phyloP scores from a whole-genome alignment of 1,140 invertebrate genomes.

The Thrips palmi region DNA sequence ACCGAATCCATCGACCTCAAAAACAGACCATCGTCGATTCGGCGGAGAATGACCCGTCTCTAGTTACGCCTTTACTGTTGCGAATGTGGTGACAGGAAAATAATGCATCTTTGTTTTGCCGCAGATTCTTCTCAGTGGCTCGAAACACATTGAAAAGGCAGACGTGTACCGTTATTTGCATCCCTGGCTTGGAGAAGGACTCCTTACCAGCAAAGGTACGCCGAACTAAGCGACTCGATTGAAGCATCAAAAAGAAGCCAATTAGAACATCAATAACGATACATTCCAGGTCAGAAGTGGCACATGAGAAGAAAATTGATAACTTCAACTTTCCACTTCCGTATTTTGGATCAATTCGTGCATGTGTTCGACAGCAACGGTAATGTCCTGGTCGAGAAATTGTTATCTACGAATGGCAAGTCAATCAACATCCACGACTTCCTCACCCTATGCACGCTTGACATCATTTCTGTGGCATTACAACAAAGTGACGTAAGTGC shows the following conservation, averaged over 20 bases:
- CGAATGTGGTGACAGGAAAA: too few relatives aligned
- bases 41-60: too few relatives aligned
- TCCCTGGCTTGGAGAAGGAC: conserved; percentile 55
- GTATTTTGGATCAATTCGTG: conserved; percentile 56
- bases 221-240: too few relatives aligned
- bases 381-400: conserved; percentile 38
- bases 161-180: conserved; percentile 51
- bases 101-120: too few relatives aligned
- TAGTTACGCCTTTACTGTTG: too few relatives aligned
- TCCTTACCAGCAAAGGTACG: conserved; percentile 43
- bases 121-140: conserved; percentile 52
- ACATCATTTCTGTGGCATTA: conserved; percentile 68
- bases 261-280: background rate
- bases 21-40: too few relatives aligned
- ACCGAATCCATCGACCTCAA: too few relatives aligned
- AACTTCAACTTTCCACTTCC: conserved; percentile 72
- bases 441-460: conserved; percentile 46
- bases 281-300: conserved; percentile 40
- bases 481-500: too few relatives aligned
- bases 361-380: conserved; percentile 59
- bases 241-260: conserved; percentile 1
- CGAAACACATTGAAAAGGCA: conserved; percentile 53
- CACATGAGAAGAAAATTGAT: conserved; percentile 41
- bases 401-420: conserved; percentile 24
- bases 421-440: conserved; percentile 41